Conservation (phyloP, 1,140 invertebrate species). For the Conus ventricosus region DNA sequence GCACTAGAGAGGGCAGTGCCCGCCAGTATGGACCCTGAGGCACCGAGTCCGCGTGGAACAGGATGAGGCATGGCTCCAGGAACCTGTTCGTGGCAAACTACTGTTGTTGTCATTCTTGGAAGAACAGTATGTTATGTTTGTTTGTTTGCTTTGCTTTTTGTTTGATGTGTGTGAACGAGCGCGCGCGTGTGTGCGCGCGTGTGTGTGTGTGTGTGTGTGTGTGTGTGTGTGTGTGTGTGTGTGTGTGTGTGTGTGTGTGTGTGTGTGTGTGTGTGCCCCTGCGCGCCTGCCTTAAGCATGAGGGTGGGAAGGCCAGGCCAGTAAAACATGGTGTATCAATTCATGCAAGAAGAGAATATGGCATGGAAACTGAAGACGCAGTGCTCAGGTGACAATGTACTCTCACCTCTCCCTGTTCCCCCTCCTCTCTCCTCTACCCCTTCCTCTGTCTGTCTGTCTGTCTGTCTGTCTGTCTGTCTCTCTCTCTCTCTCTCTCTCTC, state of each 20-base stretch:
- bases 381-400: no score
- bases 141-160: not conserved
- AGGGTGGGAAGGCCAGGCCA: not conserved
- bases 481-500: no score
- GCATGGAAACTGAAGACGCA: no score
- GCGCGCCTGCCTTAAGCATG: not conserved
- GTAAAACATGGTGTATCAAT: not conserved
- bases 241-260: no score
- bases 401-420: not conserved
- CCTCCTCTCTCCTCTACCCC: not conserved
- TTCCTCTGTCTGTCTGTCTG: no score
- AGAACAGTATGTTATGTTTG: not conserved
- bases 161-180: not conserved
- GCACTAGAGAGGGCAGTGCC: conserved; percentile 34
- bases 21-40: conserved; percentile 1
- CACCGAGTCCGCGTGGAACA: conserved; percentile 39
- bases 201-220: no score
- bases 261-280: no score
- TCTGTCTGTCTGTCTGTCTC: no score
- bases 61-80: conserved; percentile 46
- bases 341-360: not conserved
- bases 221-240: no score
- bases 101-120: not conserved
- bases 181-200: not conserved
- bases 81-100: not conserved